A percentile compares a stretch with the other conserved stretches of the same genome.
These are phyloP conservation scores for Leptodactylus fallax DNA, from an alignment of 2,797 vertebrate species.

Conservation along the genomic window DNA sequence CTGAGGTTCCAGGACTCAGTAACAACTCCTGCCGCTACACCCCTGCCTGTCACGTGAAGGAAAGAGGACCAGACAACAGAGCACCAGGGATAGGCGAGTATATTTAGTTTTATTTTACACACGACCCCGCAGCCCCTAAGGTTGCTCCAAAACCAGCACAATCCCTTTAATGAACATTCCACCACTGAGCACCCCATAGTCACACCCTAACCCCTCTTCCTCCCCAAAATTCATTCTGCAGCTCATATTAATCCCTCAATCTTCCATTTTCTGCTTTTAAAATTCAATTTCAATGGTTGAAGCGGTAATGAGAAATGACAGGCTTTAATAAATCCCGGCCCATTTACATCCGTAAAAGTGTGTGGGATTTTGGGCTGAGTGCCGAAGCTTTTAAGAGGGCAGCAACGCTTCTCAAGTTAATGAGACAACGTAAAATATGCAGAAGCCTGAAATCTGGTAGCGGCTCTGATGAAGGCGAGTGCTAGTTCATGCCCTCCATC, in stretches of 20 bases:
- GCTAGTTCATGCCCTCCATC: neutral
- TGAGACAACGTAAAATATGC: conserved; percentile 32
- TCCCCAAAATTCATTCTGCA: neutral
- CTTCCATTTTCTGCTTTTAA: conserved; percentile 16
- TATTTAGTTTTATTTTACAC: too few species aligned
- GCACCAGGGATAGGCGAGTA: too few species aligned
- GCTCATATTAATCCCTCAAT: conserved; percentile 44
- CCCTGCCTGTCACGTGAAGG: too few species aligned
- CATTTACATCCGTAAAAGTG: conserved; percentile 18
- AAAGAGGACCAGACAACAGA: too few species aligned
- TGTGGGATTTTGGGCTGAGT: neutral
- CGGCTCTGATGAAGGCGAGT: neutral
- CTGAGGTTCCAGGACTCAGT: too few species aligned
- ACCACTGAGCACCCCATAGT: neutral
- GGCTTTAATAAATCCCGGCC: conserved; percentile 41
- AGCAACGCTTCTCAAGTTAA: conserved; percentile 27
- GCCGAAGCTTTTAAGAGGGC: neutral
- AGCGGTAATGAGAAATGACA: neutral
- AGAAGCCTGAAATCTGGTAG: conserved; percentile 17
- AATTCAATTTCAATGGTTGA: conserved; percentile 39
- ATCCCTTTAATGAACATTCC: neutral
- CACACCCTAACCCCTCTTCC: neutral
- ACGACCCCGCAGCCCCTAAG: too few species aligned
- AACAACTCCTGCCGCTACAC: too few species aligned
- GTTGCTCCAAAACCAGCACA: too few species aligned